Conservation (phyloP, 2,113 vertebrate species). For the Calypte anna region DNA sequence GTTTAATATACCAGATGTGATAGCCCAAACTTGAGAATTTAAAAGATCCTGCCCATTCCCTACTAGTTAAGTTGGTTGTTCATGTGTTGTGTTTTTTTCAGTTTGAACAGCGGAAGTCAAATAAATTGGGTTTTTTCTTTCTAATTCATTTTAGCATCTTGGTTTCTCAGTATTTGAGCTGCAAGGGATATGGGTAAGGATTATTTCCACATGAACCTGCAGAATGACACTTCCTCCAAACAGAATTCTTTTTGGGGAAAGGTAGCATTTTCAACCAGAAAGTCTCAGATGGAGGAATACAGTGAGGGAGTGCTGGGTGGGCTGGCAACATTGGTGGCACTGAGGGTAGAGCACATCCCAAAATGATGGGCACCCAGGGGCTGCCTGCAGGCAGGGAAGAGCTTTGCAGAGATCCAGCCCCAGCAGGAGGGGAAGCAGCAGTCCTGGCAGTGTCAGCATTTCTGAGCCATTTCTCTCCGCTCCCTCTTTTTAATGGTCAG, state of each 20-base stretch:
- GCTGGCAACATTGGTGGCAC: fast-evolving
- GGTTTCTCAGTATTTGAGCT: not conserved
- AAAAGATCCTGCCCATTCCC: not conserved
- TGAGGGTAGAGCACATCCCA: not conserved
- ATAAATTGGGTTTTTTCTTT: not conserved
- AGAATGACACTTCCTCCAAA: not conserved
- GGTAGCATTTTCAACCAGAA: not conserved
- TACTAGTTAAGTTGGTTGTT: not conserved
- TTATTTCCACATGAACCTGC: not conserved
- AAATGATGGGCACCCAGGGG: not conserved
- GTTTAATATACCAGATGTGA: conserved; percentile 20
- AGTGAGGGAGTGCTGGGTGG: not conserved
- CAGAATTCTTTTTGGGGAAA: not conserved
- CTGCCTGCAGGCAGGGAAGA: not conserved
- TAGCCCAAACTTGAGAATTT: not conserved
- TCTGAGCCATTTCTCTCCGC: not conserved
- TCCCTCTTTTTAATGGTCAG: not conserved
- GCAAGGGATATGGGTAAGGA: not conserved
- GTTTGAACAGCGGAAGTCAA: not conserved
- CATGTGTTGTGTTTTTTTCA: not conserved
- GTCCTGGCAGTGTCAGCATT: not conserved
- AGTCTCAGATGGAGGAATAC: not conserved
- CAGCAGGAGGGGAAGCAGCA: fast-evolving
- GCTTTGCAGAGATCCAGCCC: not conserved
- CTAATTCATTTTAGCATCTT: not conserved